phyloP scores from a whole-genome alignment of 2,888 invertebrate species.

The Cryptocephalus primarius region DNA sequence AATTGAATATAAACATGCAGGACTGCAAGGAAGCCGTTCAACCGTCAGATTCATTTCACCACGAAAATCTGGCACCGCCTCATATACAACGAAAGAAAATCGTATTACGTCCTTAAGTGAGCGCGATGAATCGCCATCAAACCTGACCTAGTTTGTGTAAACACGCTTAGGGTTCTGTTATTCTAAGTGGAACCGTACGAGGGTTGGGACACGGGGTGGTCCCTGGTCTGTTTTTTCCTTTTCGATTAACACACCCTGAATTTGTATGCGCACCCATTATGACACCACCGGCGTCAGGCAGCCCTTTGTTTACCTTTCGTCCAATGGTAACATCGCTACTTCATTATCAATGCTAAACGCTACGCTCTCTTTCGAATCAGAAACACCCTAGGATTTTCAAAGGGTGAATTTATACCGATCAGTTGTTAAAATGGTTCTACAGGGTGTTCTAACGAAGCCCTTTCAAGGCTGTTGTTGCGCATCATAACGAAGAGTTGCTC shows the following conservation, averaged over 20 bases:
- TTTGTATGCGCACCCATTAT: conserved; percentile 15
- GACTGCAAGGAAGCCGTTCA: conserved; percentile 3
- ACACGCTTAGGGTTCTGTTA: conserved; percentile 10
- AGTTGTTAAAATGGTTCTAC: no score
- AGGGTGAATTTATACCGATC: no score
- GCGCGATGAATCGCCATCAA: conserved; percentile 2
- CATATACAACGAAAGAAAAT: conserved; percentile 1
- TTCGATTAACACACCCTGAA: conserved; percentile 20
- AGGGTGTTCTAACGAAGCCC: no score
- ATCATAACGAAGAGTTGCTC: no score
- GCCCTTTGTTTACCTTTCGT: conserved; percentile 8
- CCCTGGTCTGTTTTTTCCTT: conserved; percentile 18
- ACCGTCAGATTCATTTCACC: background rate
- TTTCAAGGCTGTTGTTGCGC: no score
- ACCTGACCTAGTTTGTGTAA: conserved; percentile 9
- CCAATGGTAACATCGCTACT: background rate
- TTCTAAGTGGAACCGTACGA: background rate
- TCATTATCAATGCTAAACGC: no score
- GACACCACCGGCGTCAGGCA: conserved; percentile 18
- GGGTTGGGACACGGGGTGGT: conserved; percentile 18
- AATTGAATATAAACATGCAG: background rate
- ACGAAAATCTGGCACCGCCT: background rate
- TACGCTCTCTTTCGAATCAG: no score
- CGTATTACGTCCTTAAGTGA: background rate
- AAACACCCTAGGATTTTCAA: no score